Conservation (phyloP, 2,113 vertebrate species). For the Daubentonia madagascariensis region DNA sequence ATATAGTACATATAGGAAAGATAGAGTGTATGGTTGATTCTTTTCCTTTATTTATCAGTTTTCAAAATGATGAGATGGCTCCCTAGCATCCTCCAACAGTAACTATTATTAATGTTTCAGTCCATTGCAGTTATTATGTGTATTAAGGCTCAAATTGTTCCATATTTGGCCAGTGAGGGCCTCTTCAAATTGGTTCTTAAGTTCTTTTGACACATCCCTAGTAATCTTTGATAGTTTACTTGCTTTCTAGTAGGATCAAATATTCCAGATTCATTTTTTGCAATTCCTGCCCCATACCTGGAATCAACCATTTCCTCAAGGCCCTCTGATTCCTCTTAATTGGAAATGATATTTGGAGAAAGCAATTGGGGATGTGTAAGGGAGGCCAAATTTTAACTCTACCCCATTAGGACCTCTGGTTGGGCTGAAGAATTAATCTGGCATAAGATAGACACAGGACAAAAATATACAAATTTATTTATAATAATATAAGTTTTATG, state of each 20-base stretch:
- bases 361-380: not conserved
- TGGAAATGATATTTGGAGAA: not conserved
- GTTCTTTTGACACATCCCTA: not conserved
- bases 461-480: too few species aligned
- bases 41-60: not conserved
- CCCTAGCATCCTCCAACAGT: not conserved
- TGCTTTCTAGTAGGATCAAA: not conserved
- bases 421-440: too few species aligned
- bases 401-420: too few species aligned
- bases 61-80: not conserved
- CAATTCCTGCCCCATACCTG: not conserved
- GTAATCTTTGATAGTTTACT: not conserved
- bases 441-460: too few species aligned
- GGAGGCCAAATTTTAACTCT: not conserved
- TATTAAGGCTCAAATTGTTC: not conserved
- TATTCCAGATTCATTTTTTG: not conserved
- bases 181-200: not conserved
- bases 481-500: too few species aligned
- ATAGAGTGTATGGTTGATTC: not conserved
- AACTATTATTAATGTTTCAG: not conserved
- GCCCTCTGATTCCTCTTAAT: not conserved
- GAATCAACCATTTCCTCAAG: not conserved
- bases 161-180: not conserved
- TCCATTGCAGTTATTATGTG: not conserved
- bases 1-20: not conserved